phyloP scores from a whole-genome alignment of 2,888 invertebrate genomes.

The Drosophila suboccidentalis region DNA sequence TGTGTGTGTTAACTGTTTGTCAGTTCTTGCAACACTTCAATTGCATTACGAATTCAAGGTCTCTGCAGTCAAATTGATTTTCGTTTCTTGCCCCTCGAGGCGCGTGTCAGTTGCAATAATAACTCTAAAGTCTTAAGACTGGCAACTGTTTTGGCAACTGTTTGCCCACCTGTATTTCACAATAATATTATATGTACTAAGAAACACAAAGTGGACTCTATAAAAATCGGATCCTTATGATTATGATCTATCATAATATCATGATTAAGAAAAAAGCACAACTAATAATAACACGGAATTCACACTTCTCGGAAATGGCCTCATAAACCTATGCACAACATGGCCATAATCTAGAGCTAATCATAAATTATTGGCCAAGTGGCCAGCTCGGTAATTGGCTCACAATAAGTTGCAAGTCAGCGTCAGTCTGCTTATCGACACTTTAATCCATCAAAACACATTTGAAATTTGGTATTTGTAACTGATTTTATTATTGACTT shows the following conservation, averaged over 20 bases:
- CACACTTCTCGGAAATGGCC: background rate
- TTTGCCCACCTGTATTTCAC: background rate
- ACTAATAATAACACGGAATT: background rate
- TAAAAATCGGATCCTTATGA: background rate
- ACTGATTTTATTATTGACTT: background rate
- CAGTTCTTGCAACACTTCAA: constrained; percentile 54
- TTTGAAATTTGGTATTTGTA: constrained; percentile 7
- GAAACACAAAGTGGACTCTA: background rate
- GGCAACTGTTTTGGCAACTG: constrained; percentile 44
- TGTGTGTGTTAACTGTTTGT: constrained; percentile 56
- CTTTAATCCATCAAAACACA: constrained; percentile 22
- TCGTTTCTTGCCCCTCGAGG: constrained; percentile 31
- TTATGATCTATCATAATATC: constrained; percentile 4
- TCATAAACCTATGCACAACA: background rate
- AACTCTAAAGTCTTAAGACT: background rate
- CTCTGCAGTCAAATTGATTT: constrained; percentile 28
- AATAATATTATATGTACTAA: background rate
- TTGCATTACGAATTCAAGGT: constrained; percentile 65
- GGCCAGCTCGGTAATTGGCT: constrained; percentile 14
- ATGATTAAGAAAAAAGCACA: background rate
- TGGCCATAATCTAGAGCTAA: constrained; percentile 7
- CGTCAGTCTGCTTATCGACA: constrained; percentile 42
- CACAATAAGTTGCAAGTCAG: constrained; percentile 31
- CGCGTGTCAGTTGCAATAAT: constrained; percentile 49
- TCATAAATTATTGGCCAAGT: constrained; percentile 21